Evolutionary conservation across 2,113 vertebrate species (phyloP).

Genomic region (Neolamprologus hecqui): DNA sequence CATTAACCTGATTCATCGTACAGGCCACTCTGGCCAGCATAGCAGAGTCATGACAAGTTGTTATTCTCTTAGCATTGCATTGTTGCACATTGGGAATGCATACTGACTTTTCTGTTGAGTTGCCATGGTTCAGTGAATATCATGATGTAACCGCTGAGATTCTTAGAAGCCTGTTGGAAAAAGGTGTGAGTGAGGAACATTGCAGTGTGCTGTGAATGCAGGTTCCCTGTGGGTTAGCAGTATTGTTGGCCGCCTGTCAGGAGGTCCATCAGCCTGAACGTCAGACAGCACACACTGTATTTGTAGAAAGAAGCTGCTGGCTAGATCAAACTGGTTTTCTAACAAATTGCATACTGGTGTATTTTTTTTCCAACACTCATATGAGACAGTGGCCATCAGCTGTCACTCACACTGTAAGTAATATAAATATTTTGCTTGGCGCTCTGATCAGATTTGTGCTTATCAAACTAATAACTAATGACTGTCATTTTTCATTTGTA

Average conservation of each 20-base stretch:
- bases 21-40: constrained; percentile 7
- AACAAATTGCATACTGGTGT: not conserved
- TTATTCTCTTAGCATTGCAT: not conserved
- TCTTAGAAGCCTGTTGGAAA: constrained; percentile 53
- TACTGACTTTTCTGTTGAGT: constrained; percentile 39
- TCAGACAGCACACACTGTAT: not conserved
- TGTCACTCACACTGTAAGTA: not conserved
- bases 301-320: not conserved
- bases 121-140: constrained; percentile 31
- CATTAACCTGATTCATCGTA: not conserved
- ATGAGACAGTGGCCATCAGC: not conserved
- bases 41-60: constrained; percentile 22
- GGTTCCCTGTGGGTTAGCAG: constrained; percentile 1
- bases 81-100: constrained; percentile 10
- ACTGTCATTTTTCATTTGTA: not conserved
- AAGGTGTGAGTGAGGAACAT: constrained; percentile 38
- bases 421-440: not conserved
- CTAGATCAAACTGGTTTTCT: not conserved
- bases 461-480: not conserved
- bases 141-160: constrained; percentile 47
- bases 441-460: not conserved
- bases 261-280: not conserved
- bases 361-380: not conserved
- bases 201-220: constrained; percentile 51
- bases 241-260: constrained; percentile 18